Evolutionary conservation across 1,140 invertebrate genomes (phyloP).

Genomic region (Neodiprion virginianus): DNA sequence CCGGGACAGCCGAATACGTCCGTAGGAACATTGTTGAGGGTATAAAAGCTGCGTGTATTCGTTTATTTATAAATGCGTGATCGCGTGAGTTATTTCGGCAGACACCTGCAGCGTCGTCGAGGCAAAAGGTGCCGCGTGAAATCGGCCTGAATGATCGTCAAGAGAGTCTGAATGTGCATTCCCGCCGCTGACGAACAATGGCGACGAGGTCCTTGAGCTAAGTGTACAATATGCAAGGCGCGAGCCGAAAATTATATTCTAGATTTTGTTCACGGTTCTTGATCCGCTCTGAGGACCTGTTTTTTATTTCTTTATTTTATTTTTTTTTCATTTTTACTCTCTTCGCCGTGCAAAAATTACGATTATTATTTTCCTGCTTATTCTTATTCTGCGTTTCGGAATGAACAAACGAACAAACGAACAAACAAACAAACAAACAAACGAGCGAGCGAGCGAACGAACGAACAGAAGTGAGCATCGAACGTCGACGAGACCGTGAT

Average conservation of each 20-base stretch:
- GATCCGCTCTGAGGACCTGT: neutral
- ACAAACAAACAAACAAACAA: no score
- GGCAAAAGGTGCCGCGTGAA: neutral
- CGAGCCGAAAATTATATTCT: neutral
- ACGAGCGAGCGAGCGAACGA: no score
- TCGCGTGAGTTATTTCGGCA: no score
- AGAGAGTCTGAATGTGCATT: neutral
- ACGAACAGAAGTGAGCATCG: no score
- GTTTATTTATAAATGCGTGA: no score
- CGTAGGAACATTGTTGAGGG: no score
- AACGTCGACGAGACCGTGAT: no score
- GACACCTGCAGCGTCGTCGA: no score
- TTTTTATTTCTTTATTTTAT: neutral
- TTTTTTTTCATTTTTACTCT: neutral
- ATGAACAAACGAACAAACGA: no score
- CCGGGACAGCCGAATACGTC: no score
- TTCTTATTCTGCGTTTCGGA: neutral
- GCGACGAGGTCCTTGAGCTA: neutral
- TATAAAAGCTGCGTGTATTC: no score
- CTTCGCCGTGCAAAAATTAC: neutral
- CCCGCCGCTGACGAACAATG: neutral
- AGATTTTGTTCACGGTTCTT: neutral
- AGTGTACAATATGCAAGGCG: neutral
- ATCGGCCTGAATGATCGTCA: neutral
- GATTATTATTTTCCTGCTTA: neutral